These are phyloP conservation scores for Acanthoscelides obtectus DNA, from an alignment of 2,888 invertebrate species.

Conservation along the genomic window DNA sequence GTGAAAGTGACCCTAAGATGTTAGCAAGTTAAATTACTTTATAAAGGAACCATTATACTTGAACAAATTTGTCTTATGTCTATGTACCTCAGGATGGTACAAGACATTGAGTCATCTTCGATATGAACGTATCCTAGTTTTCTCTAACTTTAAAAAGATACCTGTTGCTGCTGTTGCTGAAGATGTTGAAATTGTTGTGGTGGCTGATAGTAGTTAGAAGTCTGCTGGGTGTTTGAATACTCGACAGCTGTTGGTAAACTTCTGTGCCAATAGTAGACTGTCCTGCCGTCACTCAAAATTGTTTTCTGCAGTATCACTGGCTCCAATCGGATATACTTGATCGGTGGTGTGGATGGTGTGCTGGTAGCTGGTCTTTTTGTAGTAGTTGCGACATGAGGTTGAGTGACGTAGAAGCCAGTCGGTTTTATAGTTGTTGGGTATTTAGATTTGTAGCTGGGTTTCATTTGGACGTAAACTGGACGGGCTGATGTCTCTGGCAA, in stretches of 20 bases:
- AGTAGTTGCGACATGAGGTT: conserved; percentile 19
- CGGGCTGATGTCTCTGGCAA: conserved; percentile 6
- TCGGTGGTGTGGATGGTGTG: conserved; percentile 21
- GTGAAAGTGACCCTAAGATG: too few species aligned
- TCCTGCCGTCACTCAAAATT: conserved; percentile 40
- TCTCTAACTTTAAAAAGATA: too few species aligned
- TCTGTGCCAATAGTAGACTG: conserved; percentile 42
- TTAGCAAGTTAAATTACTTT: too few species aligned
- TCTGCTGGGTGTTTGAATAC: conserved; percentile 6
- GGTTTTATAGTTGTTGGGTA: conserved; percentile 19
- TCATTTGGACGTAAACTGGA: conserved; percentile 20
- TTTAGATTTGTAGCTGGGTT: conserved; percentile 11
- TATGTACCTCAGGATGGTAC: too few species aligned
- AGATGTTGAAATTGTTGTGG: neutral
- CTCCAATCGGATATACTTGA: conserved; percentile 42
- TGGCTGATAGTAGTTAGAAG: neutral
- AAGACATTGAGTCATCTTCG: too few species aligned
- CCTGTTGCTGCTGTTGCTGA: conserved; percentile 1
- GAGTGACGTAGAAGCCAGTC: conserved; percentile 35
- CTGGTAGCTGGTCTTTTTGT: conserved; percentile 13
- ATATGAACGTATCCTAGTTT: too few species aligned
- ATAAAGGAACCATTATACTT: too few species aligned
- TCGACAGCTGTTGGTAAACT: conserved; percentile 35
- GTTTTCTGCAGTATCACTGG: conserved; percentile 45
- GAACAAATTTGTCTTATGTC: too few species aligned